These are phyloP conservation scores for Seira ritae DNA, from an alignment of 2,888 invertebrate species.

Conservation along the genomic window DNA sequence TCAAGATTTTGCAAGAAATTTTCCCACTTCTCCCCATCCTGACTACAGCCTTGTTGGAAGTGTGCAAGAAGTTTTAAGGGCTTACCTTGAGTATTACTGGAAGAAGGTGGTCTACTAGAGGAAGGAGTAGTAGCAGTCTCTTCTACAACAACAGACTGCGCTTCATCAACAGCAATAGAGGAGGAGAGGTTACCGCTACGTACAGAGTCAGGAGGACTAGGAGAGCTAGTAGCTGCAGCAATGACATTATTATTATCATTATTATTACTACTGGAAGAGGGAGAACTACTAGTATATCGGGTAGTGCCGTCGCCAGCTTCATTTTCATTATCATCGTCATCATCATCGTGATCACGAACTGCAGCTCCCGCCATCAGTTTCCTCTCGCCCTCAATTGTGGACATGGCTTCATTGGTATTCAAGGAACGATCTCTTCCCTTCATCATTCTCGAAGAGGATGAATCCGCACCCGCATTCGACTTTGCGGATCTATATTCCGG, in stretches of 20 bases:
- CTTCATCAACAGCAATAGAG: slow-evolving; percentile 55
- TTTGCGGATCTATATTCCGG: slow-evolving; percentile 29
- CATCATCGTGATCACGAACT: slow-evolving; percentile 15
- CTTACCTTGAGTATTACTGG: slow-evolving; percentile 72
- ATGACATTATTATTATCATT: slow-evolving; percentile 37
- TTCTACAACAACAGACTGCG: slow-evolving; percentile 57
- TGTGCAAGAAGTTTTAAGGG: slow-evolving; percentile 46
- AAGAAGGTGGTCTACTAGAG: slow-evolving; percentile 56
- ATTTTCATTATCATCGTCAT: slow-evolving; percentile 32
- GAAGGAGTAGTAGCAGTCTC: slow-evolving; percentile 27
- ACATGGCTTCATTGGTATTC: slow-evolving; percentile 45
- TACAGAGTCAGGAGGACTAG: slow-evolving; percentile 45
- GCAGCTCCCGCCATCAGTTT: neutral
- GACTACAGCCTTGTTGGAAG: slow-evolving; percentile 41
- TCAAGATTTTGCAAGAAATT: slow-evolving; percentile 69
- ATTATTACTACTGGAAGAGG: slow-evolving; percentile 37
- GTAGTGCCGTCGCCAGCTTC: slow-evolving; percentile 25
- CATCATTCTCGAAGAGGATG: slow-evolving; percentile 23
- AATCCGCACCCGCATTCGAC: slow-evolving; percentile 12
- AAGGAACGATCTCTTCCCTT: slow-evolving; percentile 31
- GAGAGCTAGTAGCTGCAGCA: slow-evolving; percentile 42
- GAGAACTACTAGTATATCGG: slow-evolving; percentile 55
- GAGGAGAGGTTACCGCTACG: slow-evolving; percentile 43
- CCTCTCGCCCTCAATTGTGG: neutral
- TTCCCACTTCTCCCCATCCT: slow-evolving; percentile 68